Conservation (phyloP, 2,797 vertebrate species). For the Austrolebias charrua region DNA sequence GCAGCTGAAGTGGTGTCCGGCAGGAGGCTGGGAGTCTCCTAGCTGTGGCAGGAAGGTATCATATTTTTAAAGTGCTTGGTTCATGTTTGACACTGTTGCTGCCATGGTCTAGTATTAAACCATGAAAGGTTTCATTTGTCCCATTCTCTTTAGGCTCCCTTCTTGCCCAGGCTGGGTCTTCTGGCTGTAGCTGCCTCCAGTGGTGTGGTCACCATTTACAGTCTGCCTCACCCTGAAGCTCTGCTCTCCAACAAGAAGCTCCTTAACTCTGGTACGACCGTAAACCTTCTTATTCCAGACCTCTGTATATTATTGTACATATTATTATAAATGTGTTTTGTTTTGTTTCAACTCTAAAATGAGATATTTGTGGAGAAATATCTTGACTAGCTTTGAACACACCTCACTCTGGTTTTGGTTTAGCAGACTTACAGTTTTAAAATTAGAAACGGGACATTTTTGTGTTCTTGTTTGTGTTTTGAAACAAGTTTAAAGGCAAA, state of each 20-base stretch:
- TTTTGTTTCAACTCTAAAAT: too few relatives aligned
- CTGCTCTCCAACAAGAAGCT: conserved; percentile 66
- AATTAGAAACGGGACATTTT: too few relatives aligned
- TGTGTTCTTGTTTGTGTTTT: too few relatives aligned
- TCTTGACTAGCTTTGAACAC: too few relatives aligned
- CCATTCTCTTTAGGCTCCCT: conserved; percentile 60
- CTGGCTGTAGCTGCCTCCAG: conserved; percentile 87
- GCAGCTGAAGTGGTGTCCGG: conserved; percentile 94
- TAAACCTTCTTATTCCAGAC: neutral
- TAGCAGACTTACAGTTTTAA: too few relatives aligned
- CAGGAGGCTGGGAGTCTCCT: conserved; percentile 91
- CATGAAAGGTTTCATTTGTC: neutral
- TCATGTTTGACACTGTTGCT: neutral
- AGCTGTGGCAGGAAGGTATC: conserved; percentile 79
- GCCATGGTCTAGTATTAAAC: neutral
- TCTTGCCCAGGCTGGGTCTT: conserved; percentile 89
- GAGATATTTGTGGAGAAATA: too few relatives aligned
- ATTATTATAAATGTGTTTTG: too few relatives aligned
- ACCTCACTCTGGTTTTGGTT: too few relatives aligned
- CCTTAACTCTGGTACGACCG: conserved; percentile 77
- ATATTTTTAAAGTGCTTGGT: fast-evolving
- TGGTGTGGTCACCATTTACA: conserved; percentile 85
- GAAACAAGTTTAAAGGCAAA: too few relatives aligned
- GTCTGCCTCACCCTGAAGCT: conserved; percentile 87
- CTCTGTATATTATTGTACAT: neutral